These are phyloP conservation scores for Odobenus rosmarus DNA, from an alignment of 2,113 vertebrate species.

Conservation along the genomic window DNA sequence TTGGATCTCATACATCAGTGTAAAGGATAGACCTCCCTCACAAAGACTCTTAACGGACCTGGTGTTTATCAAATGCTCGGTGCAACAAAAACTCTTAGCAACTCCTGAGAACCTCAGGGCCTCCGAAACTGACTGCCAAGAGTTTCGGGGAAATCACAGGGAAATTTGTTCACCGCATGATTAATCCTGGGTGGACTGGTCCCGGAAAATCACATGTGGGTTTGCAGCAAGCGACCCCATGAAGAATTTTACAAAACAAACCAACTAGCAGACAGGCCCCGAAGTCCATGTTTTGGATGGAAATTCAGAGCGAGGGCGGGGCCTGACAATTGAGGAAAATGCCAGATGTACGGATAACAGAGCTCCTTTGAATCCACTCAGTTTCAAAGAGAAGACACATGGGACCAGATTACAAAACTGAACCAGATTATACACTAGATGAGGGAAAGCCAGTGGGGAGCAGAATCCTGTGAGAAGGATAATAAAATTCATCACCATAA, in stretches of 20 bases:
- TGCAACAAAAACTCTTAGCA: neutral
- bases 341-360: conserved; percentile 33
- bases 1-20: neutral
- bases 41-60: neutral
- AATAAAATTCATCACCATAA: conserved; percentile 59
- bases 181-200: conserved; percentile 61
- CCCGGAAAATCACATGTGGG: conserved; percentile 54
- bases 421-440: neutral
- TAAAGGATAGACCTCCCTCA: neutral
- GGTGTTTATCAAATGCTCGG: neutral
- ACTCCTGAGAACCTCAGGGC: neutral
- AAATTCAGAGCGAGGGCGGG: conserved; percentile 34
- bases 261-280: rapidly evolving
- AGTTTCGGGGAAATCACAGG: conserved; percentile 72
- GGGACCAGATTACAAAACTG: neutral
- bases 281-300: neutral
- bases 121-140: conserved; percentile 70
- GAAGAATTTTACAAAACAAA: conserved; percentile 29
- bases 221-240: conserved; percentile 2
- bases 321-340: neutral
- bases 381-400: neutral
- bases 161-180: conserved; percentile 57
- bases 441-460: neutral
- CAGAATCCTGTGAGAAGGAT: neutral
- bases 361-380: neutral